Base-by-base conservation (phyloP, 2,888 invertebrate genomes). In the Eristalis arbustorum region DNA sequence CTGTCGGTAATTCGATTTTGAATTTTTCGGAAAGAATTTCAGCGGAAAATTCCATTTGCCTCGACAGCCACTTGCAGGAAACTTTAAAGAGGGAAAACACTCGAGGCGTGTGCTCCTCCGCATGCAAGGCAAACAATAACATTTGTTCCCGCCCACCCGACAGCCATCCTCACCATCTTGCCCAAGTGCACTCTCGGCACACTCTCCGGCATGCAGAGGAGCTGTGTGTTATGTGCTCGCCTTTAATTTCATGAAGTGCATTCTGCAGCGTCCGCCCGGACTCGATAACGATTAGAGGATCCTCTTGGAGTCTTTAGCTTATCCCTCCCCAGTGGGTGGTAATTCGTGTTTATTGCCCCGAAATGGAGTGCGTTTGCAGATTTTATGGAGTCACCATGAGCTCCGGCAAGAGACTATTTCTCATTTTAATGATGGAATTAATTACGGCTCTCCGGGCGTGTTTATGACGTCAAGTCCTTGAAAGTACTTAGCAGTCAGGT, bases 401-500 rank as follows among this genome's bases (percentile, higher is more conserved):
- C 18, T 6, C n/a, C 18, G 1, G 8, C 37, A 37, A 37, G 18
- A 62, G 28, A 49, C 31, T 63, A 49, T 63, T 56, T 49, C 56
- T 23, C 64, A 11, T 73, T 64, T 64, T 74, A 57, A 64, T 25
- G 64, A 64, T 23, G 37, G 37, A 64, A 74, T 74, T 64, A 74
- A 74, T 74, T 64, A 57, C 64, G 56, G 14, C 57, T 64, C 73
- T 74, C 13, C 25, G 14, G 14, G 56, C 18, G 73, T 74, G 64
- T 64, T 74, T 74, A 74, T 64, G 64, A 6, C 64, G 56, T 13
- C 31, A 22, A 49, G 64, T 64, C 73, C 64, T 74, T 37, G 73
- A 57, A 25, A 64, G 57, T 37, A 62, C 49, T 49, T 37, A n/a
- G 37, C 49, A 49, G 49, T 31, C 22, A 49, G 62, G 25, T 64